These are phyloP conservation scores for Onychomys arenicola DNA, from an alignment of 2,797 vertebrate genomes.

Conservation along the genomic window DNA sequence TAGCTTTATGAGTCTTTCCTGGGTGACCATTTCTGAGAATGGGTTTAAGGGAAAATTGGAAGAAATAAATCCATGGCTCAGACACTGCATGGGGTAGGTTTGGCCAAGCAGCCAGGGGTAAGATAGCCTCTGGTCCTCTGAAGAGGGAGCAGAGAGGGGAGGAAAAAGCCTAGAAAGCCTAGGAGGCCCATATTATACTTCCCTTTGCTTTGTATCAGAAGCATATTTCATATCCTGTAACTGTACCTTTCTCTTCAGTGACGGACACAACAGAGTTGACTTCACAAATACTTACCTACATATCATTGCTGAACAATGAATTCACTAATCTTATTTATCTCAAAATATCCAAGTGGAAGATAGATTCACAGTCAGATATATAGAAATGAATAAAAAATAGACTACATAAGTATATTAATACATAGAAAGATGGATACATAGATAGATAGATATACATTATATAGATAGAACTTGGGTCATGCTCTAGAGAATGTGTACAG, in stretches of 20 bases:
- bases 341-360: too few species aligned
- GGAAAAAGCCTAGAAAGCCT: background rate
- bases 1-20: background rate
- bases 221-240: too few species aligned
- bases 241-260: too few species aligned
- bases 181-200: too few species aligned
- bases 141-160: background rate
- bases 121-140: background rate
- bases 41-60: background rate
- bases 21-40: background rate
- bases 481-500: background rate
- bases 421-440: too few species aligned
- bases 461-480: background rate
- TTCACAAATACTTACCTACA: background rate
- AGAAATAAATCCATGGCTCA: background rate
- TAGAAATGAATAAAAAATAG: too few species aligned
- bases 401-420: too few species aligned
- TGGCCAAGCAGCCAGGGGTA: background rate
- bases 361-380: too few species aligned
- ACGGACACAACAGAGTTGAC: too few species aligned
- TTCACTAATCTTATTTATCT: background rate
- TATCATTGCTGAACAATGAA: background rate
- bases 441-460: too few species aligned
- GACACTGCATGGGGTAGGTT: background rate
- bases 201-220: too few species aligned